These are phyloP conservation scores for Dendrolimus punctatus DNA, from an alignment of 1,140 invertebrate species.

Conservation along the genomic window DNA sequence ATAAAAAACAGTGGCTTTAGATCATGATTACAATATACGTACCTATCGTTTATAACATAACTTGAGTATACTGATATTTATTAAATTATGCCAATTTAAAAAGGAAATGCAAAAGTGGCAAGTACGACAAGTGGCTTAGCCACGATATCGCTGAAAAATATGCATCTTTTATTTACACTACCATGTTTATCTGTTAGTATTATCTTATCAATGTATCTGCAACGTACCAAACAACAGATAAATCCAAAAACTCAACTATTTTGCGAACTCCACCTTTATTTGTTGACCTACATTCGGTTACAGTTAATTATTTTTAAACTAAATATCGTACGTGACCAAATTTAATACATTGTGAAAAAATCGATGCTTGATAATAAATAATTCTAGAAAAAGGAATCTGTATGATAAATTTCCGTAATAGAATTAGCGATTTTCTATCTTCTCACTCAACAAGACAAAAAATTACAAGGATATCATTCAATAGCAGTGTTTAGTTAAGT, in stretches of 20 bases:
- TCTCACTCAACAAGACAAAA: too few species aligned
- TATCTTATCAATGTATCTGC: constrained; percentile 63
- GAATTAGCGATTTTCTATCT: too few species aligned
- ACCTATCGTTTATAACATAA: too few species aligned
- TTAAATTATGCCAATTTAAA: neutral
- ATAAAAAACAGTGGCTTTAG: too few species aligned
- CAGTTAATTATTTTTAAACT: constrained; percentile 35
- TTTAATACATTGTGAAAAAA: too few species aligned
- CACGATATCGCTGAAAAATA: constrained; percentile 39
- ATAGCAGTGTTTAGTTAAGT: too few species aligned
- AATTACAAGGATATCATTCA: too few species aligned
- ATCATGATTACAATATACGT: neutral
- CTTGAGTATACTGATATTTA: neutral
- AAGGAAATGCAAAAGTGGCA: constrained; percentile 22
- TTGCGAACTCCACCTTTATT: constrained; percentile 57
- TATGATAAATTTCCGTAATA: too few species aligned
- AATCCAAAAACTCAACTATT: constrained; percentile 45
- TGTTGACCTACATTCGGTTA: constrained; percentile 47
- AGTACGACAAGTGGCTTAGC: constrained; percentile 17
- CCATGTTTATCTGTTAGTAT: constrained; percentile 42
- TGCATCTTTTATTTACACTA: constrained; percentile 61
- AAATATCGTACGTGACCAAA: neutral
- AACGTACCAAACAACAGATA: constrained; percentile 44
- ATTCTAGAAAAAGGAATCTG: too few species aligned
- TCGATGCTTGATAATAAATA: too few species aligned